Conservation (phyloP, 1,140 invertebrate genomes). For the Rhagoletis zephyria region DNA sequence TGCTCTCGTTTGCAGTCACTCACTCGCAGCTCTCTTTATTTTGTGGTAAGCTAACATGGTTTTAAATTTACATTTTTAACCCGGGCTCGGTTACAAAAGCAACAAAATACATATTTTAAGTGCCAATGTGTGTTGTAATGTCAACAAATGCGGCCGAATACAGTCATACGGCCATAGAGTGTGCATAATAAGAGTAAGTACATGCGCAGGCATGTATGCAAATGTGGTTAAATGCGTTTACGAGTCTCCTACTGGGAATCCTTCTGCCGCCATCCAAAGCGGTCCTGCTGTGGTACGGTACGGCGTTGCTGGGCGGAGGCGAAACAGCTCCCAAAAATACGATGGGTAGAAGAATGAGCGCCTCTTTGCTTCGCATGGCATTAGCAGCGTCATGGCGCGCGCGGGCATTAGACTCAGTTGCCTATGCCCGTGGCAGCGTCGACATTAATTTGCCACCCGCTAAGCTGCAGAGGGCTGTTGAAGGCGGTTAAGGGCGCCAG, state of each 20-base stretch:
- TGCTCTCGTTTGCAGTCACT: too few relatives aligned
- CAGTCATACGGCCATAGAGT: background rate
- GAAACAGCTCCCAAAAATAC: background rate
- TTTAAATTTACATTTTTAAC: constrained; percentile 49
- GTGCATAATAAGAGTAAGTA: background rate
- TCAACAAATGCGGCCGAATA: constrained; percentile 22
- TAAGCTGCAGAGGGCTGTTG: background rate
- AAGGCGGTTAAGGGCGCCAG: background rate
- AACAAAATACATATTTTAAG: background rate
- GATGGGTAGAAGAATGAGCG: background rate
- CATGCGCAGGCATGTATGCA: background rate
- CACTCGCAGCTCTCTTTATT: background rate
- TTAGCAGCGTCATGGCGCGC: constrained; percentile 22
- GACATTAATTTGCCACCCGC: constrained; percentile 20
- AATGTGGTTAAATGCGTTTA: background rate
- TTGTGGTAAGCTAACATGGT: constrained; percentile 17
- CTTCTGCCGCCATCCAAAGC: background rate
- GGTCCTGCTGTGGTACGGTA: background rate
- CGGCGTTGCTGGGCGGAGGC: background rate
- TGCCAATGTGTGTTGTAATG: constrained; percentile 23
- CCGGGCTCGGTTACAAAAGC: constrained; percentile 12
- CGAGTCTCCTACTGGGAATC: background rate
- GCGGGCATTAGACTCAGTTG: constrained; percentile 3
- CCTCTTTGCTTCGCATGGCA: background rate
- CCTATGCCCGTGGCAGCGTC: background rate